Percentiles rank a stretch among this genome's conserved stretches.
Conservation (phyloP, 35 echinoderm and acorn worm genomes). For the Ptychodera flava region DNA sequence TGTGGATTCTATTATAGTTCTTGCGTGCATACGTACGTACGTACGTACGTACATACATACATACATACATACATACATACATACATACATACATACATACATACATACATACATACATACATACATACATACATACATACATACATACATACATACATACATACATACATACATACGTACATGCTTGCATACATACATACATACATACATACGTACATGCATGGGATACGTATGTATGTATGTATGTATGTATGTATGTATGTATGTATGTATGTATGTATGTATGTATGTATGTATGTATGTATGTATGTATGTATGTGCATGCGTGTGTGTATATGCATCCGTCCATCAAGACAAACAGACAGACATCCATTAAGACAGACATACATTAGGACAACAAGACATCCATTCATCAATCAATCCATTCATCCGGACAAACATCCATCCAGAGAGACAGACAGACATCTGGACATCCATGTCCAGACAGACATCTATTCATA, state of each 20-base stretch:
- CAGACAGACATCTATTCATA: too few relatives aligned
- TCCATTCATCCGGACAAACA: too few relatives aligned
- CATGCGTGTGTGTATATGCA: neutral
- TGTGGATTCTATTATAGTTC: neutral
- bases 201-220: neutral
- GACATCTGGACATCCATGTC: too few relatives aligned
- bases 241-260: conserved; percentile 2
- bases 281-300: neutral
- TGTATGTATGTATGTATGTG: neutral
- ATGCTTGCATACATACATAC: neutral
- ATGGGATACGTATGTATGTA: neutral
- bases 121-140: neutral
- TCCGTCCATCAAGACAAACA: too few relatives aligned
- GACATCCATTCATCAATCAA: too few relatives aligned
- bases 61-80: neutral
- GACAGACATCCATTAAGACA: too few relatives aligned
- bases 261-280: conserved; percentile 2
- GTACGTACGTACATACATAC: neutral
- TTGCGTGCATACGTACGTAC: neutral
- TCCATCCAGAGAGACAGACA: too few relatives aligned
- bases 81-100: neutral
- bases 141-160: neutral
- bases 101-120: neutral
- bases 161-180: neutral
- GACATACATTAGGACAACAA: too few relatives aligned